Evolutionary conservation across 2,797 vertebrate genomes (phyloP).

Genomic region (Hydrolagus colliei): DNA sequence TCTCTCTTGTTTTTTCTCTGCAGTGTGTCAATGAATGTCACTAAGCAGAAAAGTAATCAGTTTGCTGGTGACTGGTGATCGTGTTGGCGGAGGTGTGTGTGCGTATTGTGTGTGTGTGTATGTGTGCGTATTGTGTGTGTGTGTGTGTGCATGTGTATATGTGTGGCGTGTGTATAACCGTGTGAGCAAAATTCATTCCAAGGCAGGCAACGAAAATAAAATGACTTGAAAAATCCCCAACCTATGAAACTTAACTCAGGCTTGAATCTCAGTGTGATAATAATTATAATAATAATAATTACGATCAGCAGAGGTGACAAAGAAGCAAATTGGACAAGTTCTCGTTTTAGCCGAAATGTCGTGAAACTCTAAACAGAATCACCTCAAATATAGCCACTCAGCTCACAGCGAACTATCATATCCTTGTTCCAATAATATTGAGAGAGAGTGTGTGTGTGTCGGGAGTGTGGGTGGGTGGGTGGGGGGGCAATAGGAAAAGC

Average conservation of each 20-base stretch:
- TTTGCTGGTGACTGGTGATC: not conserved
- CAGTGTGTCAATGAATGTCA: not conserved
- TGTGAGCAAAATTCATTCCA: not conserved
- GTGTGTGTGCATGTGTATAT: no score
- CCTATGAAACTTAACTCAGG: not conserved
- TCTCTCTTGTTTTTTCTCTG: no score
- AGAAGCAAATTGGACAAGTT: not conserved
- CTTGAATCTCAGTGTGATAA: slow-evolving; percentile 23
- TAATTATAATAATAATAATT: no score
- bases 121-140: no score
- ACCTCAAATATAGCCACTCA: not conserved
- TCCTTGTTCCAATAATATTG: no score
- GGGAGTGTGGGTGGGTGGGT: no score
- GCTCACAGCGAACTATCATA: no score
- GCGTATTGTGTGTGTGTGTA: not conserved
- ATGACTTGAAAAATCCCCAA: slow-evolving; percentile 16
- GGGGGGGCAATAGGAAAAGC: no score
- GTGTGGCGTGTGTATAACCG: no score
- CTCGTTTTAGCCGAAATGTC: not conserved
- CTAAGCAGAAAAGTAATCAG: not conserved
- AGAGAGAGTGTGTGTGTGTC: no score
- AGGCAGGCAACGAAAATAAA: slow-evolving; percentile 3
- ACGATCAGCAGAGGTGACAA: no score
- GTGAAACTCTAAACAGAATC: not conserved
- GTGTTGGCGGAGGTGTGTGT: not conserved